Conservation (phyloP, 1,140 invertebrate genomes). For the Epicauta chinensis region DNA sequence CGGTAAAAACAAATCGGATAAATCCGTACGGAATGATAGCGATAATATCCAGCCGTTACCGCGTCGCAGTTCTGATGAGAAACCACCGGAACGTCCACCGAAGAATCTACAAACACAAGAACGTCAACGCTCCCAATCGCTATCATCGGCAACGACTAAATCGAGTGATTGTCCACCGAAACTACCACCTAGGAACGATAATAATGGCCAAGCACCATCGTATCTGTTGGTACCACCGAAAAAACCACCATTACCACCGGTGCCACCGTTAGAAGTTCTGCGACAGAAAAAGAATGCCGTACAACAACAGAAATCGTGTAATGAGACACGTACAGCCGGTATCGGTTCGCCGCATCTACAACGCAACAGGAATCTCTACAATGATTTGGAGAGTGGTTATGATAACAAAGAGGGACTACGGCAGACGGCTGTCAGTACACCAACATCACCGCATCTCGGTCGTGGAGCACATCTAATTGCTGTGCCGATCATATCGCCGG, state of each 20-base stretch:
- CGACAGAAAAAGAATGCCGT: conserved; percentile 36
- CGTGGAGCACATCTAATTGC: conserved; percentile 26
- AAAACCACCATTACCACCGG: conserved; percentile 65
- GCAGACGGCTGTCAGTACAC: conserved; percentile 40
- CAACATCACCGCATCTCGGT: conserved; percentile 44
- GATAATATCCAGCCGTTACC: conserved; percentile 51
- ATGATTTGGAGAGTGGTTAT: conserved; percentile 44
- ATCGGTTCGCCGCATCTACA: conserved; percentile 54
- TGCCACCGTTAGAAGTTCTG: conserved; percentile 53
- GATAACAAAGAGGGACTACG: conserved; percentile 12
- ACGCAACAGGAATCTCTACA: conserved; percentile 47
- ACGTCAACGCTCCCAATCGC: conserved; percentile 50
- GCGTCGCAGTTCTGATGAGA: conserved; percentile 48
- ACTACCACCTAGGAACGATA: conserved; percentile 49
- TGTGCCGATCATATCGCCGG: conserved; percentile 26
- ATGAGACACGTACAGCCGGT: conserved; percentile 46
- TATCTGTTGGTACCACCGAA: conserved; percentile 55
- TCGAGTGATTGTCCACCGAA: conserved; percentile 41
- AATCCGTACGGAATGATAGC: conserved; percentile 38
- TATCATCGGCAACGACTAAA: conserved; percentile 28
- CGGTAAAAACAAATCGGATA: conserved; percentile 50
- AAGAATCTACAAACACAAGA: conserved; percentile 50
- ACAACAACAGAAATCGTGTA: conserved; percentile 39
- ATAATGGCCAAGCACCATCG: conserved; percentile 50
- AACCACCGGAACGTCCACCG: conserved; percentile 55